Conservation (phyloP, 2,888 invertebrate species). For the Thysanoteuthis rhombus region DNA sequence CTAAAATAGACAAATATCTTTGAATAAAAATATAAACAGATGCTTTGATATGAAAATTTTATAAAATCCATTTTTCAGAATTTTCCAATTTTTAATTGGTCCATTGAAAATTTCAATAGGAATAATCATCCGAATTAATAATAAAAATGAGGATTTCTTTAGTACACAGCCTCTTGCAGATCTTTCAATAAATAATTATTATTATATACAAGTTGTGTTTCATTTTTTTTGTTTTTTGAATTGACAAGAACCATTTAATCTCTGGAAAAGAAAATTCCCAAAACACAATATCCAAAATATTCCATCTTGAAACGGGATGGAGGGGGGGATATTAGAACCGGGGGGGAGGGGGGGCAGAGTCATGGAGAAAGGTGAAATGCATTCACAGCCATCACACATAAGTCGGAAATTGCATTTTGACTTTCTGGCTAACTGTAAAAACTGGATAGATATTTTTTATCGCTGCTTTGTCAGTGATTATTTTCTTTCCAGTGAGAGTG, state of each 20-base stretch:
- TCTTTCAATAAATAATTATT: neutral
- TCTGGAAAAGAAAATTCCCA: neutral
- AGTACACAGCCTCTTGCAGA: neutral
- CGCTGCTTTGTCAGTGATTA: slow-evolving; percentile 47
- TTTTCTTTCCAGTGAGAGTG: slow-evolving; percentile 53
- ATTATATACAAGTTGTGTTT: neutral
- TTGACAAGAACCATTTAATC: neutral
- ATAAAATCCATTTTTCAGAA: neutral
- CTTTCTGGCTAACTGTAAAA: slow-evolving; percentile 63
- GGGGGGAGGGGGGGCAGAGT: too few species aligned
- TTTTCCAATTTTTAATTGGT: neutral
- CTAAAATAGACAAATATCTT: too few species aligned
- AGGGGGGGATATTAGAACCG: too few species aligned
- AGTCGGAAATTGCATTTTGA: slow-evolving; percentile 63
- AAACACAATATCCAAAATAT: neutral
- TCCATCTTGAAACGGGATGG: too few species aligned
- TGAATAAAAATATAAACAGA: too few species aligned
- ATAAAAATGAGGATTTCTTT: neutral
- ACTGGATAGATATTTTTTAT: slow-evolving; percentile 53
- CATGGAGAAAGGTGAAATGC: too few species aligned
- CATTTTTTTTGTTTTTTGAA: neutral
- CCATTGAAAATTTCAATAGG: neutral
- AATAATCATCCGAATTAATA: neutral
- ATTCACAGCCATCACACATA: slow-evolving; percentile 45
- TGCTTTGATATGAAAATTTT: too few species aligned